Evolutionary conservation across 2,797 vertebrate species (phyloP), one percentile per base, ranked within the genome.

Genomic region (Siniperca undulata): DNA sequence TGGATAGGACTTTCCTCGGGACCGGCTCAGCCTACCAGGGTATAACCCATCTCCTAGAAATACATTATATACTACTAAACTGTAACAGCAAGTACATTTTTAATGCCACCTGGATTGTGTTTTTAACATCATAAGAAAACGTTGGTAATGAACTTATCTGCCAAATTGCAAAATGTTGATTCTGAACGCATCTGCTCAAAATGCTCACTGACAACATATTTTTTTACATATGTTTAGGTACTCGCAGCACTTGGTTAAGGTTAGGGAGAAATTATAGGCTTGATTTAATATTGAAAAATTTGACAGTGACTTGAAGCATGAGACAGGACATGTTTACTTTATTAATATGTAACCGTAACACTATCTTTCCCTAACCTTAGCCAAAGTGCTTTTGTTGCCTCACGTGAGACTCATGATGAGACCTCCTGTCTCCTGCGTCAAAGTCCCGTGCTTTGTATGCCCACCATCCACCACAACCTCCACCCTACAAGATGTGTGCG

Each of bases 361-460:
- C 7, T 0, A 13, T 58, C 22, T 60, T 66, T 34, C 48, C 19
- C n/a, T 62, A 19, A 40, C 13, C 4, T 65, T 8, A 56, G 64
- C 52, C 22, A 30, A 58, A 40, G n/a, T 44, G 61, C 8, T 81
- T 65, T 30, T n/a, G 71, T 56, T 46, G 27, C 27, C 22, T 42
- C 44, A 50, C 3, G 19, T 22, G 17, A 52, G 44, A 50, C n/a
- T 68, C n/a, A 20, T 2, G 27, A 55, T 30, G 12, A 62, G 48
- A 38, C 17, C 61, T 38, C 22, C 7, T 46, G 24, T 53, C 16
- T 58, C 40, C 52, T 80, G 27, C 50, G 42, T 71, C 2, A 56
- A 56, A 46, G 27, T 65, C 22, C 11, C 14, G 12, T 16, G 36
- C 40, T 59, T 48, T 56, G 56, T 53, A 40, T 56, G 30, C n/a